phyloP scores from a whole-genome alignment of 2,888 invertebrate species.

The Silvanus unidentatus region DNA sequence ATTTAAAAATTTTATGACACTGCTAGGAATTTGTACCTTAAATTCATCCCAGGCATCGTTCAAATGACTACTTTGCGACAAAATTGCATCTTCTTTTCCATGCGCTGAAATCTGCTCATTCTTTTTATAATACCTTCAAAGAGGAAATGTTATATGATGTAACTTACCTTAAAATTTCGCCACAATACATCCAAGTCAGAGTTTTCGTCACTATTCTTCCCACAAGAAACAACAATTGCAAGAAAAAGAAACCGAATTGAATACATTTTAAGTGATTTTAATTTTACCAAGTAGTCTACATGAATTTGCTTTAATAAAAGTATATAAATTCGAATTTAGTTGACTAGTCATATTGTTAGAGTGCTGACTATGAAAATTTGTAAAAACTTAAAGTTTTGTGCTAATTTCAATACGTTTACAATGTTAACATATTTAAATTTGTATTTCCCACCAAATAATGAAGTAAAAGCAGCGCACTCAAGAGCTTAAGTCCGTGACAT shows the following conservation, averaged over 20 bases:
- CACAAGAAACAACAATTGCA: background rate
- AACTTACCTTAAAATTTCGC: conserved; percentile 8
- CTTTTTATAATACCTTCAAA: background rate
- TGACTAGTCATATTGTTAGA: too few relatives aligned
- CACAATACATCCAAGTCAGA: conserved; percentile 4
- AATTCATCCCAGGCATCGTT: conserved; percentile 31
- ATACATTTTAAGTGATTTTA: background rate
- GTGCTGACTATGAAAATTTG: too few relatives aligned
- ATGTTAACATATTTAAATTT: conserved; percentile 5
- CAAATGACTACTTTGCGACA: conserved; percentile 10
- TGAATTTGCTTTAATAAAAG: too few relatives aligned
- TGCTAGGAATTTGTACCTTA: conserved; percentile 27
- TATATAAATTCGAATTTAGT: too few relatives aligned
- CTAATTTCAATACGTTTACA: too few relatives aligned
- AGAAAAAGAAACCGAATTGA: background rate
- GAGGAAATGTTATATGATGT: background rate
- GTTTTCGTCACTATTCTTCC: background rate
- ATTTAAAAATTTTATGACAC: too few relatives aligned
- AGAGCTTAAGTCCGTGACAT: conserved; percentile 29
- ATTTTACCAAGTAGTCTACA: background rate
- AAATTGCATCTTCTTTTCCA: too few relatives aligned
- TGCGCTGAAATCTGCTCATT: too few relatives aligned
- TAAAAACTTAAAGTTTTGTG: too few relatives aligned
- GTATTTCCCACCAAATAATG: conserved; percentile 21
- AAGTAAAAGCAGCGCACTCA: conserved; percentile 20